These are phyloP conservation scores for Actias luna DNA, from an alignment of 2,888 invertebrate genomes.

Conservation along the genomic window DNA sequence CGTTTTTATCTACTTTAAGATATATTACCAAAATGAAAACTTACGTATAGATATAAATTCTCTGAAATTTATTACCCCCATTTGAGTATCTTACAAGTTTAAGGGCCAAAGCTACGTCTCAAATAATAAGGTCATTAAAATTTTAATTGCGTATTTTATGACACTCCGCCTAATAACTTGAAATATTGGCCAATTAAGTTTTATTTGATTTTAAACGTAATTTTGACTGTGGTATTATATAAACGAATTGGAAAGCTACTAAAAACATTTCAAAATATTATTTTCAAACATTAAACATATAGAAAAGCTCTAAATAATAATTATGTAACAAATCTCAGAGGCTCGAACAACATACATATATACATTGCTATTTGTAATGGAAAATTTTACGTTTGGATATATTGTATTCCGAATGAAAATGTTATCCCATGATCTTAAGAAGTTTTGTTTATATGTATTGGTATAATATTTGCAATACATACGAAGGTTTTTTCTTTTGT, in stretches of 20 bases:
- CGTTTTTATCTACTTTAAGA: background rate
- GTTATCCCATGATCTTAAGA: too few species aligned
- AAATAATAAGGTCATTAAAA: constrained; percentile 20
- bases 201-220: constrained; percentile 16
- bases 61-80: constrained; percentile 13
- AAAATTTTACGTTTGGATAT: too few species aligned
- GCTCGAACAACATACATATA: too few species aligned
- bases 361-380: too few species aligned
- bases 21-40: constrained; percentile 2
- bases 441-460: too few species aligned
- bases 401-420: too few species aligned
- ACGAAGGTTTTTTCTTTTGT: too few species aligned
- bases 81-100: constrained; percentile 13
- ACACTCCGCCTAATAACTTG: constrained; percentile 18
- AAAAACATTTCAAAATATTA: background rate
- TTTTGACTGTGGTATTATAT: background rate
- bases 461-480: too few species aligned
- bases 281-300: background rate
- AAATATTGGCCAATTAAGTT: constrained; percentile 17
- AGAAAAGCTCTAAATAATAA: too few species aligned
- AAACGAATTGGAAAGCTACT: too few species aligned
- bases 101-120: background rate
- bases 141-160: constrained; percentile 22
- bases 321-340: too few species aligned
- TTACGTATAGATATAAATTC: constrained; percentile 13